Evolutionary conservation across 2,797 vertebrate genomes (phyloP).

Genomic region (Gallinago solitaria): DNA sequence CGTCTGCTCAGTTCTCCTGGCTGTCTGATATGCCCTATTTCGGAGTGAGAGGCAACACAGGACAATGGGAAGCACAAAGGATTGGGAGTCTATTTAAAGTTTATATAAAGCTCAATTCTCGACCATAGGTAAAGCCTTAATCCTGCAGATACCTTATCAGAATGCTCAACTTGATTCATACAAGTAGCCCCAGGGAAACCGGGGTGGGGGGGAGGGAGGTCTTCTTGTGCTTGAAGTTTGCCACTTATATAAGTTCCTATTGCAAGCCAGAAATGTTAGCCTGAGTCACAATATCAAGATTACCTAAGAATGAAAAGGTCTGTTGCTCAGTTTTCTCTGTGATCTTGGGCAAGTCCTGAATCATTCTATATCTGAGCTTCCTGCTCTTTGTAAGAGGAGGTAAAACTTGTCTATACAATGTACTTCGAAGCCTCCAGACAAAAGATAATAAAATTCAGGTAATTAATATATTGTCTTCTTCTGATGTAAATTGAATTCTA

Average conservation of each 20-base stretch:
- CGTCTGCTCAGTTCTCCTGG: slow-evolving; percentile 7
- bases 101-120: slow-evolving; percentile 17
- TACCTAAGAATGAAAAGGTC: background rate
- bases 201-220: background rate
- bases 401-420: background rate
- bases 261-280: background rate
- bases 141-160: slow-evolving; percentile 1
- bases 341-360: background rate
- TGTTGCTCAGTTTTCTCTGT: background rate
- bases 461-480: background rate
- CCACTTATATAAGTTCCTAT: background rate
- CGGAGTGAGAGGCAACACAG: slow-evolving; percentile 5
- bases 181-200: background rate
- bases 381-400: background rate
- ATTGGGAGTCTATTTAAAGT: slow-evolving; percentile 44
- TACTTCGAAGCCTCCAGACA: background rate
- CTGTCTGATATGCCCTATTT: slow-evolving; percentile 48
- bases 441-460: background rate
- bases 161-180: background rate
- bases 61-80: slow-evolving; percentile 53
- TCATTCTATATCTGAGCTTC: background rate
- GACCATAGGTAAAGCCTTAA: background rate
- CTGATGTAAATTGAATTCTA: background rate
- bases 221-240: background rate
- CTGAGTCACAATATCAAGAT: background rate